phyloP scores from a whole-genome alignment of 1,140 invertebrate genomes.

The Camponotus pennsylvanicus region DNA sequence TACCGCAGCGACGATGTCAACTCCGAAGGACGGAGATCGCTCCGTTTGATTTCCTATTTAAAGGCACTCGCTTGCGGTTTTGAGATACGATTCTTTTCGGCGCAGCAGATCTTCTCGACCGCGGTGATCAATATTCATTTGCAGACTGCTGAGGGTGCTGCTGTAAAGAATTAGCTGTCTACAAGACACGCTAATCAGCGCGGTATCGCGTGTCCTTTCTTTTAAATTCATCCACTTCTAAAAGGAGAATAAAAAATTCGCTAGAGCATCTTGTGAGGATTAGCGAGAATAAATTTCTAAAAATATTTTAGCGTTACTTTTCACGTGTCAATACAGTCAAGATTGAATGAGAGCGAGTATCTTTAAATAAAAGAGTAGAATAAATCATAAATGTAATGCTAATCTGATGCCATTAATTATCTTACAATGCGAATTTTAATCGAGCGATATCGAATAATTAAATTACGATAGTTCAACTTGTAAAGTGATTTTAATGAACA shows the following conservation, averaged over 20 bases:
- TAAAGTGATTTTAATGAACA: not conserved
- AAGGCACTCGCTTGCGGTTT: constrained; percentile 84
- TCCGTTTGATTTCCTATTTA: constrained; percentile 83
- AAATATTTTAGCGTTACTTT: not conserved
- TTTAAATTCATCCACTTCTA: constrained; percentile 6
- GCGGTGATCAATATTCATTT: constrained; percentile 83
- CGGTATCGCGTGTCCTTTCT: constrained; percentile 64
- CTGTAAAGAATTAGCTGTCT: constrained; percentile 70
- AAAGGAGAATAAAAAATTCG: not conserved
- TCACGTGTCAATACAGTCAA: not conserved
- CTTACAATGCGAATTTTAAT: not conserved
- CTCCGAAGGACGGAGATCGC: constrained; percentile 68
- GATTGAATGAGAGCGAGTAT: not conserved
- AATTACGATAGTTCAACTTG: constrained; percentile 33
- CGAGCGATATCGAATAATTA: not conserved
- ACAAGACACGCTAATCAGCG: constrained; percentile 68
- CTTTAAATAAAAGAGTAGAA: not conserved
- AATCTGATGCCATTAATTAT: not conserved
- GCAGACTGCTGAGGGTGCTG: constrained; percentile 67
- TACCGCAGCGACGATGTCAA: constrained; percentile 71
- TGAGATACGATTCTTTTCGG: constrained; percentile 85
- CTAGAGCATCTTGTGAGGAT: too few relatives aligned
- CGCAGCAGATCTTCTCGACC: constrained; percentile 58
- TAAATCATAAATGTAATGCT: not conserved
- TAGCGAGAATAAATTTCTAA: not conserved